Evolutionary conservation across 2,113 vertebrate genomes (phyloP), one percentile per base, ranked within the genome.

Genomic region (Neomonachus schauinslandi): DNA sequence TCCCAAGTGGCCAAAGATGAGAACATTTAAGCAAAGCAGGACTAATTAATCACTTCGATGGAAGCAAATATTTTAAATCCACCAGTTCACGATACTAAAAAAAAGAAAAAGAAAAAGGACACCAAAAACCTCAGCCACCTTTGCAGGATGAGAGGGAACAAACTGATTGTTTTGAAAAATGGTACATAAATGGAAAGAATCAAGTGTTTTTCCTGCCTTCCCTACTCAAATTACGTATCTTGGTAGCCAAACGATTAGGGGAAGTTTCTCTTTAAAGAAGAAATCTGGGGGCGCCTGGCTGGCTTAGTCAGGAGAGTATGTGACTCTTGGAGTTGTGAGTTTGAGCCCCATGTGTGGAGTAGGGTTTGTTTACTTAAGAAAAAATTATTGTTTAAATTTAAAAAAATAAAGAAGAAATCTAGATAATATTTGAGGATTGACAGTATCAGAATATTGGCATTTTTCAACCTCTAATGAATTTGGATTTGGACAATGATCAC

Each of bases 231-330:
- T 7, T 77, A 26, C 4, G n/a, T 8, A 57, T 77, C 61, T 67
- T 74, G 84, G 61, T 61, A 84, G 91, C 76, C 1, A 91, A 22
- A 59, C 5, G 59, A 71, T 33, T 24, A 85, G 4, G 55, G 33
- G 8, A 84, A 42, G 14, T 63, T 84, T 93, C 69, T 61, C 79
- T 65, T 89, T 81, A 61, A 82, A 94, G 42, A 92, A 97, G 33
- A 81, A 42, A 80, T 65, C 10, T 26, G 85, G 63, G 33, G 33
- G 16, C 14, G 8, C 67, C 16, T 69, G 67, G 67, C 67, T n/a
- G 33, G 67, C 67, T 69, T n/a, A 69, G 67, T n/a, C 67, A 69
- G 33, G 33, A 67, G 7, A n/a, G 31, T 18, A 67, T 33, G 31
- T 1, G 1, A 67, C 31, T n/a, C 31, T 26, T 61, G 15, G 31